Base-by-base conservation (phyloP, 2,797 vertebrate genomes). In the Darevskia mixta region DNA sequence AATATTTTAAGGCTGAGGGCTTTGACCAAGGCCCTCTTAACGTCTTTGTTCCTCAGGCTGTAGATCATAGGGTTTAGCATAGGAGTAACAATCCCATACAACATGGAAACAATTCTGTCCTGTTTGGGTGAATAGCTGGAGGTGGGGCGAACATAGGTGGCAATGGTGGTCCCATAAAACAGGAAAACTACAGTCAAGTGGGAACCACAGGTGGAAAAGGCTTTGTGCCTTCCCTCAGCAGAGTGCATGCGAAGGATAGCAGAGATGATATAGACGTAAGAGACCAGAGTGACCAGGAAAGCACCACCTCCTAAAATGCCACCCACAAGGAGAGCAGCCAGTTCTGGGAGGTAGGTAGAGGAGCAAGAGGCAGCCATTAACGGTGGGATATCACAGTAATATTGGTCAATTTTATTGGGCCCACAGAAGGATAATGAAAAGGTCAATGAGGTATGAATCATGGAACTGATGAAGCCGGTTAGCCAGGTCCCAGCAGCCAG, bases 41-140 rank as follows among this genome's bases (percentile, higher is more conserved):
- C 91, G 6, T 95, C 95, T 82, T 94, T 95, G 86, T 97, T 96
- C 87, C 95, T 95, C 58, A 97, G 83, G 15, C 94, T 94, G 88
- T 96, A 97, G 76, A 96, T 96, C 10, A 96, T 67, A 45, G 96
- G 95, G 38, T 96, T 97, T 18, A 96, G 35, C 87, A 96, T 86
- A 0, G 95, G 96, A 17, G 94, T 96, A 78, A 97, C 41, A 55
- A 95, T 91, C 38, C 93, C 95, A 3, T 95, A 96, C 27, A 97
- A 86, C 94, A 96, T 94, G 69, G 96, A 94, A 88, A 96, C 41
- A 0, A 94, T 71, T 69, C 95, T 94, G 0, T 95, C 95, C 25
- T 78, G 69, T 0, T 66, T 29, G 1, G 82, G 93, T 0, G 91
- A 92, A 61, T 95, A 95, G 35, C 82, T 72, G 61, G 87, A 93